Evolutionary conservation across 2,113 vertebrate species (phyloP), one percentile per base, ranked within the genome.

Genomic region (Megaptera novaeangliae): DNA sequence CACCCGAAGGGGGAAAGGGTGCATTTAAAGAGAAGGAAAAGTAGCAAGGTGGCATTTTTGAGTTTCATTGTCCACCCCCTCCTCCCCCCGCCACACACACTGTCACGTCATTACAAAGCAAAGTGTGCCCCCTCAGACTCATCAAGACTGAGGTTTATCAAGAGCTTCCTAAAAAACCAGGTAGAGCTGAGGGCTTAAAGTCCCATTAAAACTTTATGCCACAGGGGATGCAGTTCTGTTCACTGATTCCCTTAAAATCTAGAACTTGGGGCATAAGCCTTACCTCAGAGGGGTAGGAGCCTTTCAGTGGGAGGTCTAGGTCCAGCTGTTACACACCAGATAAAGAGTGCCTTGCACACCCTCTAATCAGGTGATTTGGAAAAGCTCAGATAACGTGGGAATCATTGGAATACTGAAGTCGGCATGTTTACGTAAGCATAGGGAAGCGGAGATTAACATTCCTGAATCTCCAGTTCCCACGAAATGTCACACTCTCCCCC

Each of bases 231-330:
- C 27, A 23, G 1, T 41, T 44, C 23, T 39, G 85, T 66, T 88
- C 31, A 6, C 0, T 1, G 23, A 17, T n/a, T 68, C 49, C 52
- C 39, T 93, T 87, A n/a, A 31, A 36, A 44, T 57, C 21, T 57
- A 39, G 90, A 44, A 11, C 34, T 63, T 29, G 69, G 12, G 1
- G 72, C 46, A 27, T 9, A 2, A 61, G 44, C 55, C 25, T 83
- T 29, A 0, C 25, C 21, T 68, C 39, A 8, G 0, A 23, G 29
- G 29, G 13, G 4, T 0, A 1, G 2, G 25, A 20, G 8, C 21
- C 55, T 36, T 44, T 46, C 21, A 0, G 8, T 23, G 36, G 66
- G 81, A 61, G 31, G 27, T 18, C 34, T 20, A 36, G 49, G 44
- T 36, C 80, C 36, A 44, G 72, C 52, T 10, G 7, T 66, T 34